These are phyloP conservation scores for Parascotia fuliginaria DNA, from an alignment of 2,888 invertebrate species.

Conservation along the genomic window DNA sequence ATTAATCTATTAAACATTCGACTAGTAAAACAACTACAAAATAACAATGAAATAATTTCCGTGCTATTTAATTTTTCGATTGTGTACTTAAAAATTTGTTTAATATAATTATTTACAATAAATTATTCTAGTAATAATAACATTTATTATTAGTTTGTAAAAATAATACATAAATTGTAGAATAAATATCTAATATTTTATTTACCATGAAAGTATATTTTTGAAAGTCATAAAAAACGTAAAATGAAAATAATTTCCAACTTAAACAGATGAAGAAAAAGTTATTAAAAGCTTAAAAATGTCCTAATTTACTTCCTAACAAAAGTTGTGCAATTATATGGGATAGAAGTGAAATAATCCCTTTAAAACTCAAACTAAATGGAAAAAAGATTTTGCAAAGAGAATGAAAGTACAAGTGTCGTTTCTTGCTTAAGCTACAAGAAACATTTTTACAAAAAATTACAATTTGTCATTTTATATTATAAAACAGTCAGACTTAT, in stretches of 20 bases:
- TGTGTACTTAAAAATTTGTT: conserved; percentile 30
- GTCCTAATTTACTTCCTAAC: conserved; percentile 21
- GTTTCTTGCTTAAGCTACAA: conserved; percentile 13
- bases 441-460: background rate
- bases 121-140: conserved; percentile 21
- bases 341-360: conserved; percentile 46
- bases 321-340: conserved; percentile 34
- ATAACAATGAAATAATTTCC: conserved; percentile 38
- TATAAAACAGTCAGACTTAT: too few species aligned
- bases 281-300: conserved; percentile 15
- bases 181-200: background rate
- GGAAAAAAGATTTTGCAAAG: conserved; percentile 35
- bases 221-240: too few species aligned
- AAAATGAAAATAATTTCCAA: background rate
- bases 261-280: conserved; percentile 5
- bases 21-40: conserved; percentile 56
- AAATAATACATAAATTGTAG: conserved; percentile 6
- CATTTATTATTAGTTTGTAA: conserved; percentile 19
- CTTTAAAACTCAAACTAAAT: conserved; percentile 45
- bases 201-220: background rate
- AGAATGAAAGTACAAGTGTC: conserved; percentile 27
- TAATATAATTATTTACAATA: conserved; percentile 33
- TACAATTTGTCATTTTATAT: too few species aligned
- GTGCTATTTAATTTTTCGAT: conserved; percentile 53
- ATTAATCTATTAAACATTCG: conserved; percentile 42